A percentile compares a stretch with the other conserved stretches of the same genome.
phyloP scores from a whole-genome alignment of 2,113 vertebrate genomes.

The Chrysochloris asiatica region DNA sequence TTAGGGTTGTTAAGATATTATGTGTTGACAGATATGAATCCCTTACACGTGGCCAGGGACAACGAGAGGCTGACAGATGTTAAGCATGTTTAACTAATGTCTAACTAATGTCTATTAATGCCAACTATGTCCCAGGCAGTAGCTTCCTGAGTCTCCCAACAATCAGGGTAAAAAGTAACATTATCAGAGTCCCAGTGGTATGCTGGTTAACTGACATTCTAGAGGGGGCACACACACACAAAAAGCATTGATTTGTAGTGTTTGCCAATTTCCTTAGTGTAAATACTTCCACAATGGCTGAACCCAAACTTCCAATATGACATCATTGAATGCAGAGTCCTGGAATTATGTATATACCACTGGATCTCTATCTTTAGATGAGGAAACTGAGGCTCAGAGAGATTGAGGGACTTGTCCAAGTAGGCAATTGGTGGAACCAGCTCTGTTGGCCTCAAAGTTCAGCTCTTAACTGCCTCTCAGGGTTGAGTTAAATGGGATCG shows the following conservation, averaged over 20 bases:
- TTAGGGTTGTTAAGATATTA: background rate
- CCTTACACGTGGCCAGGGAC: background rate
- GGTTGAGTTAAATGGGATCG: background rate
- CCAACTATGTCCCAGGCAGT: background rate
- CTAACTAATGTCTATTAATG: background rate
- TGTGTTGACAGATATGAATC: background rate
- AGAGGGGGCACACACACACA: too few relatives aligned
- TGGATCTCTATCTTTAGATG: background rate
- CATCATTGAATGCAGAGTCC: background rate
- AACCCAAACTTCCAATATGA: background rate
- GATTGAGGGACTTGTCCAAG: background rate
- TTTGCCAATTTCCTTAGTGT: background rate
- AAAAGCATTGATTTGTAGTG: background rate
- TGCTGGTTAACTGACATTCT: background rate
- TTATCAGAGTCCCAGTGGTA: background rate
- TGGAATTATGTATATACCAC: background rate
- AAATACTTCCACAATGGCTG: background rate
- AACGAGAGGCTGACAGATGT: background rate
- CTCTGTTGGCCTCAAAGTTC: background rate
- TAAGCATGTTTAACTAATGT: background rate
- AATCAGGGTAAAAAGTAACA: accelerated
- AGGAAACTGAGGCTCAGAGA: background rate
- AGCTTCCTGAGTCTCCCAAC: background rate
- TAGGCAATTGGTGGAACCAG: background rate
- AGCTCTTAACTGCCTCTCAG: background rate